phyloP scores from a whole-genome alignment of 2,888 invertebrate genomes.

The Halictus ligatus region DNA sequence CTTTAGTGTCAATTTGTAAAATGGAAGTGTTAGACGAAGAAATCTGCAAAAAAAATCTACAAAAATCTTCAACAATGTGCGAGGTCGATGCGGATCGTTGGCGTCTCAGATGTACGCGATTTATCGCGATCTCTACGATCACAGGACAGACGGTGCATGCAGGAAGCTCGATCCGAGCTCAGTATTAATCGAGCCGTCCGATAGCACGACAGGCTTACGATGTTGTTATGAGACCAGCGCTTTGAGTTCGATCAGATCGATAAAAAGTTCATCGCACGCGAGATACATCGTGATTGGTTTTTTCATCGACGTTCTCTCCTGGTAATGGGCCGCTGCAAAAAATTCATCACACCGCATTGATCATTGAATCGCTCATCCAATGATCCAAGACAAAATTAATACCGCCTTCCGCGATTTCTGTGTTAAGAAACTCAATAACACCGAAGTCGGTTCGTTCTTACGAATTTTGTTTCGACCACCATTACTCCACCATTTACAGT shows the following conservation, averaged over 20 bases:
- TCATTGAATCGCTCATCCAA: not conserved
- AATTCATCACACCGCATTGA: not conserved
- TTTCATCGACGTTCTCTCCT: not conserved
- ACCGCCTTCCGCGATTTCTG: not conserved
- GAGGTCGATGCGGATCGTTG: slow-evolving; percentile 1
- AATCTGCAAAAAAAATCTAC: not conserved
- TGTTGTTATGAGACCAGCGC: slow-evolving; percentile 36
- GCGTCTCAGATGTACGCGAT: slow-evolving; percentile 22
- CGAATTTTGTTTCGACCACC: slow-evolving; percentile 11
- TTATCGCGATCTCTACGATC: slow-evolving; percentile 35
- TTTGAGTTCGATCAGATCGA: slow-evolving; percentile 17
- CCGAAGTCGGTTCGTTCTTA: not conserved
- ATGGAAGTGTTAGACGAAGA: not conserved
- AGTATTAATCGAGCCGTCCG: slow-evolving; percentile 66
- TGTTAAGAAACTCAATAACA: not conserved
- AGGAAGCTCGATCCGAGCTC: slow-evolving; percentile 52
- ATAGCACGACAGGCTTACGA: slow-evolving; percentile 54
- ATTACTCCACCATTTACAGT: not conserved
- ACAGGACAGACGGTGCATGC: slow-evolving; percentile 31
- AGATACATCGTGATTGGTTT: slow-evolving; percentile 6
- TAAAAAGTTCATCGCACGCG: slow-evolving; percentile 22
- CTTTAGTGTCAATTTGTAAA: not conserved
- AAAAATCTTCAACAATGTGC: not conserved
- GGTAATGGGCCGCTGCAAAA: slow-evolving; percentile 18
- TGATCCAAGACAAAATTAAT: not conserved